Evolutionary conservation across 1,140 invertebrate species (phyloP), one percentile per base, ranked within the genome.

Genomic region (Nasonia giraulti): DNA sequence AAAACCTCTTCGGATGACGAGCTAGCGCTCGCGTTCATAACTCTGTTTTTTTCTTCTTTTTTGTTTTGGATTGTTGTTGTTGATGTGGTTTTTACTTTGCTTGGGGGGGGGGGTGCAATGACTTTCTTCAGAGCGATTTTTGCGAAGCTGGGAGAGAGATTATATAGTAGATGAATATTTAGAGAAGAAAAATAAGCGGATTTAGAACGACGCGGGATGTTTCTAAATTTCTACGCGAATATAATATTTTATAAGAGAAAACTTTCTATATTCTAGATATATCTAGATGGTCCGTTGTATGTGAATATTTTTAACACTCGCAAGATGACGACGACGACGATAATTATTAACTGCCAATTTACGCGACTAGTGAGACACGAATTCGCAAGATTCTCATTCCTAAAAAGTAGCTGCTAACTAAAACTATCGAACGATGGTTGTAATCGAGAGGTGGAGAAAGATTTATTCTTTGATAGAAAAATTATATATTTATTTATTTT

Each of bases 1-100:
- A 86, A 40, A 84, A 81, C 50, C 77, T 86, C 7, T 85, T 85
- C 55, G 82, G 83, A 40, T 86, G 82, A 86, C 17, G 7, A 27
- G 14, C 69, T 27, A 2, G 12, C 50, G 68, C 71, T 55, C 33
- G 27, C 66, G 47, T 14, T 81, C 23, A 20, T 11, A n/a, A 44
- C 31, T 55, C 11, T 81, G 6, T 33, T 14, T 73, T 8, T 37
- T 27, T 14, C 66, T 33, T 50, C 10, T 33, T 50, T 17, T 17
- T 50, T 50, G 47, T 50, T 62, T 62, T 62, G 2, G 17, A 62
- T n/a, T 62, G 55, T n/a, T 62, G 55, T n/a, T 62, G 2, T 62
- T 62, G 17, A 62, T 62, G 55, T 62, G 55, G 55, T 62, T 62
- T 62, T 62, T 7, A 20, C 20, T 17, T 44, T 62, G 55, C 55